Percentiles rank a stretch among this genome's conserved stretches.
phyloP scores from a whole-genome alignment of 2,113 vertebrate genomes.

The Colossoma macropomum region DNA sequence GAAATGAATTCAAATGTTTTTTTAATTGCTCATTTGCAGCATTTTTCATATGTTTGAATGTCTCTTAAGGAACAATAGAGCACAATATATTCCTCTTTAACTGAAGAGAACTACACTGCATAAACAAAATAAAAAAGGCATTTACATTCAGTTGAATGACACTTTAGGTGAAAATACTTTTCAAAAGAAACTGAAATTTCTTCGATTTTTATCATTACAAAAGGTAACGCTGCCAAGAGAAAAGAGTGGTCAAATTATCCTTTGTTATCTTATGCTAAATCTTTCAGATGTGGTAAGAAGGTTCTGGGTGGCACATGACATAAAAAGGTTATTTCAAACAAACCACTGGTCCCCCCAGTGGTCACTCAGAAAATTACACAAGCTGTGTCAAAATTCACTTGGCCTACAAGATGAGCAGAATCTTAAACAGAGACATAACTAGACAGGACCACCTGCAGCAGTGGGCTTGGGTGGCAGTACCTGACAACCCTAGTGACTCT shows the following conservation, averaged over 20 bases:
- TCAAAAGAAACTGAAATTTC: slow-evolving; percentile 19
- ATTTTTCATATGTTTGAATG: slow-evolving; percentile 42
- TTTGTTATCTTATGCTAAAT: background rate
- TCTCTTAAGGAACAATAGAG: slow-evolving; percentile 15
- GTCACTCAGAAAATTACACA: slow-evolving; percentile 37
- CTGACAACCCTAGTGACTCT: slow-evolving; percentile 37
- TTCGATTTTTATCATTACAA: slow-evolving; percentile 17
- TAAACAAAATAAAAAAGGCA: slow-evolving; percentile 33
- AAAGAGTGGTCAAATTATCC: slow-evolving; percentile 16
- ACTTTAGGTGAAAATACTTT: slow-evolving; percentile 38
- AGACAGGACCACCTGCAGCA: background rate
- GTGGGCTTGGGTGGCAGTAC: slow-evolving; percentile 31
- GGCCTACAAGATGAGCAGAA: slow-evolving; percentile 22
- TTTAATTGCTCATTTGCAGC: slow-evolving; percentile 3
- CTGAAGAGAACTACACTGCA: slow-evolving; percentile 5
- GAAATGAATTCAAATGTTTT: slow-evolving; percentile 22
- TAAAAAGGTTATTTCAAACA: slow-evolving; percentile 6
- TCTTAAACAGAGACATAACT: background rate
- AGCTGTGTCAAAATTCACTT: slow-evolving; percentile 14
- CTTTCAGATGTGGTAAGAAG: background rate
- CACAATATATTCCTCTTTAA: slow-evolving; percentile 13
- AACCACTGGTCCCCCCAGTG: slow-evolving; percentile 25
- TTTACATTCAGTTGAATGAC: slow-evolving; percentile 50
- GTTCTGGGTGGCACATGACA: background rate
- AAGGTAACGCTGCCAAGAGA: slow-evolving; percentile 19